phyloP scores from a whole-genome alignment of 1,140 invertebrate genomes.

The Neodiprion virginianus region DNA sequence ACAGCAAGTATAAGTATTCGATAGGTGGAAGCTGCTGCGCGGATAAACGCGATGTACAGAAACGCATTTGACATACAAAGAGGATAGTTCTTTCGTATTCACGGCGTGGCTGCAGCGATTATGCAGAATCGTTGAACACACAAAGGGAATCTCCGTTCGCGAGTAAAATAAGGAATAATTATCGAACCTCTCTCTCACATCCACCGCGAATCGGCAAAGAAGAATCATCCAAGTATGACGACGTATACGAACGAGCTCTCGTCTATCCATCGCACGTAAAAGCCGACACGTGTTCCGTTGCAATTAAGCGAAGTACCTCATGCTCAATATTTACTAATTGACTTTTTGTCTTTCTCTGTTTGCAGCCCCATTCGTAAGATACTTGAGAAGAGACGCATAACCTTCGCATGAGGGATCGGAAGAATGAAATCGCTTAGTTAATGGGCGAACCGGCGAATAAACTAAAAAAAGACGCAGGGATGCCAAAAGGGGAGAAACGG shows the following conservation, averaged over 20 bases:
- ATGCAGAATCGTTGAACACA: conserved; percentile 15
- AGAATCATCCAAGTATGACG: no score
- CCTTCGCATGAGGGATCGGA: no score
- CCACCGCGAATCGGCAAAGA: no score
- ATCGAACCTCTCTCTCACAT: no score
- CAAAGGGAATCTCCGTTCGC: conserved; percentile 16
- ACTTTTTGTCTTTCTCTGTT: background rate
- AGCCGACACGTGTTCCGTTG: background rate
- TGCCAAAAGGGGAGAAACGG: background rate
- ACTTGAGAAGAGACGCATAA: background rate
- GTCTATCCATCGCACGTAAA: background rate
- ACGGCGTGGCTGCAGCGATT: conserved; percentile 9
- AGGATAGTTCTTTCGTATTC: conserved; percentile 8
- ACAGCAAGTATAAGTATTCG: background rate
- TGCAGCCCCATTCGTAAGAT: background rate
- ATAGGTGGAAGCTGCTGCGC: background rate
- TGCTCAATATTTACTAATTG: conserved; percentile 2
- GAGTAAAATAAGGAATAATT: background rate
- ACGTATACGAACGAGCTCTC: no score
- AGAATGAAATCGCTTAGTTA: no score
- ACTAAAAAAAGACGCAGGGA: no score
- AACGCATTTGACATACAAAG: conserved; percentile 12
- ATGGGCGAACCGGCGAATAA: no score
- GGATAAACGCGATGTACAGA: background rate
- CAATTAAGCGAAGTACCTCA: conserved; percentile 9